Conservation (phyloP, 1,140 invertebrate species). For the Scaptomyza hsui region DNA sequence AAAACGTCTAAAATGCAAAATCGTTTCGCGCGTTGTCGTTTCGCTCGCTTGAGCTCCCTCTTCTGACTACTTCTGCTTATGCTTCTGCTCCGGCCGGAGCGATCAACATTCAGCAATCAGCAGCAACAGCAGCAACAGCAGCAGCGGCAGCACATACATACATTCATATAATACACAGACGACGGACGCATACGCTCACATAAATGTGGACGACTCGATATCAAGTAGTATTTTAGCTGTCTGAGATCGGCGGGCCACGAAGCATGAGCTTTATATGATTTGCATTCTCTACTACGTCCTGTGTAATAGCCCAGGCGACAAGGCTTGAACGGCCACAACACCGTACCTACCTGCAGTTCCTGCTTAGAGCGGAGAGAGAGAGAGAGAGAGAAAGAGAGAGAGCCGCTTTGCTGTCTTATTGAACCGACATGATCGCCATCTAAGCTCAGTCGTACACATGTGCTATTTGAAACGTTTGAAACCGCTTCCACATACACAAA, state of each 20-base stretch:
- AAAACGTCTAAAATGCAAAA: constrained; percentile 16
- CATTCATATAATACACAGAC: neutral
- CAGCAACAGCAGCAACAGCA: neutral
- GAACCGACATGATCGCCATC: neutral
- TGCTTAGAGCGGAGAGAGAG: no score
- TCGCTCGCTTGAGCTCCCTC: constrained; percentile 24
- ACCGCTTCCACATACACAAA: neutral
- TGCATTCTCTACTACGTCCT: constrained; percentile 7
- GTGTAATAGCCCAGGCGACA: neutral
- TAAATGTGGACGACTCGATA: neutral
- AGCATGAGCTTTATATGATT: neutral
- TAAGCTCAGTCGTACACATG: neutral
- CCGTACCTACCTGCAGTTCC: neutral
- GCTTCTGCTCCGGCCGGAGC: constrained; percentile 5
- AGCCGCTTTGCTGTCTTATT: neutral
- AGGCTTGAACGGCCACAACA: neutral
- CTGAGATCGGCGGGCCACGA: neutral
- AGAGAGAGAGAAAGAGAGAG: neutral
- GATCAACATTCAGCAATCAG: neutral
- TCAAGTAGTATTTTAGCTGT: constrained; percentile 6
- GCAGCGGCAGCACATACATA: constrained; percentile 6
- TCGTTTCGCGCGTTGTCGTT: constrained; percentile 30
- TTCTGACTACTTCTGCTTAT: constrained; percentile 18
- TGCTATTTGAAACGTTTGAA: constrained; percentile 1
- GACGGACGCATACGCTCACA: constrained; percentile 4